Evolutionary conservation across 2,888 invertebrate genomes (phyloP).

Genomic region (Thera obeliscata): DNA sequence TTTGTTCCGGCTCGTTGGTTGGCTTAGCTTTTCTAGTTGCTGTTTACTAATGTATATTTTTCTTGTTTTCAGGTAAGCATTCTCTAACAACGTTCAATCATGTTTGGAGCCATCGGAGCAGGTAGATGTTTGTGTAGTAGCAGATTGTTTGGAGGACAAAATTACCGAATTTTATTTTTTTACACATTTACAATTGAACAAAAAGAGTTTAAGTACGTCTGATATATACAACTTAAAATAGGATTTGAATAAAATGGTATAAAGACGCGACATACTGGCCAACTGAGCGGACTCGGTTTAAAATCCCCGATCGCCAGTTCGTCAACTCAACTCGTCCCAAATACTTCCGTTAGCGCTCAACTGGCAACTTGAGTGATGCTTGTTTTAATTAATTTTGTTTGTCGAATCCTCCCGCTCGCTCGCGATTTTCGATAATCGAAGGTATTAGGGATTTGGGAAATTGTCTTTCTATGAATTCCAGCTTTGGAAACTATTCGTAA

Average conservation of each 20-base stretch:
- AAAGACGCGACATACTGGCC: not conserved
- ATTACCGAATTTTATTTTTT: too few species aligned
- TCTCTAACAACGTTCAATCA: not conserved
- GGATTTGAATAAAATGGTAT: too few species aligned
- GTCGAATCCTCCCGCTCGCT: constrained; percentile 32
- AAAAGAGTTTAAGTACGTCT: not conserved
- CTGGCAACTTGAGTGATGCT: constrained; percentile 26
- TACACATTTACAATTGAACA: not conserved
- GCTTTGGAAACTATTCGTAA: constrained; percentile 7
- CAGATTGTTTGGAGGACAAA: too few species aligned
- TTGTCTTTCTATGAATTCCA: constrained; percentile 12
- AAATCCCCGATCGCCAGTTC: not conserved
- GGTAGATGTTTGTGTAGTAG: not conserved
- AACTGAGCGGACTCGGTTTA: not conserved
- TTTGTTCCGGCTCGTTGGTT: not conserved
- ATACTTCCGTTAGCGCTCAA: constrained; percentile 16
- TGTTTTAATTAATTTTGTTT: constrained; percentile 44
- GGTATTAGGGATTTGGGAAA: constrained; percentile 42
- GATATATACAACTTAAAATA: too few species aligned
- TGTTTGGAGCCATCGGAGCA: not conserved
- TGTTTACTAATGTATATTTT: not conserved
- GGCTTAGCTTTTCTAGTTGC: not conserved
- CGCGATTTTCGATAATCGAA: constrained; percentile 40
- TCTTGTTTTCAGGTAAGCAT: constrained; percentile 4
- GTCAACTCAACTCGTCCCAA: constrained; percentile 1